These are phyloP conservation scores for Planiliza haematocheilus DNA, from an alignment of 2,113 vertebrate species.

Conservation along the genomic window DNA sequence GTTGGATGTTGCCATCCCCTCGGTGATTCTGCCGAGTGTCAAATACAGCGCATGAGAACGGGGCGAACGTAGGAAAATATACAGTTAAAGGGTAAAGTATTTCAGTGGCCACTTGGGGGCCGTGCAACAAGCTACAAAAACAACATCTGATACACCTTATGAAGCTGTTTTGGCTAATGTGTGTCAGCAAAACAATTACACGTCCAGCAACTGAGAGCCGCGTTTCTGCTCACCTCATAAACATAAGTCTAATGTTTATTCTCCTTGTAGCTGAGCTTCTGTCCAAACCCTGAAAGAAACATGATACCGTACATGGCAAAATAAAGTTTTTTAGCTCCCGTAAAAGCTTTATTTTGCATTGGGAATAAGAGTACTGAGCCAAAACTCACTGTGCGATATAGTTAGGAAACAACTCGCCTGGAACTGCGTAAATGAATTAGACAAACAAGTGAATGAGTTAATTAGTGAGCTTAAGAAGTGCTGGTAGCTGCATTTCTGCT, in stretches of 20 bases:
- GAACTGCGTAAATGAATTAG: background rate
- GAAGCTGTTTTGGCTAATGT: slow-evolving; percentile 2
- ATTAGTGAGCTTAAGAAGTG: background rate
- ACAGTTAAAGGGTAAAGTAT: background rate
- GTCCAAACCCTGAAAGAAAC: no score
- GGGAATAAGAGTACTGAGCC: background rate
- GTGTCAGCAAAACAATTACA: background rate
- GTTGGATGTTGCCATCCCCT: background rate
- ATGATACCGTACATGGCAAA: no score
- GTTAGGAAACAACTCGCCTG: background rate
- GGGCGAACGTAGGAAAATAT: background rate
- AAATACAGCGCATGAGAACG: background rate
- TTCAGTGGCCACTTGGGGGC: background rate
- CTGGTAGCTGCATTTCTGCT: background rate
- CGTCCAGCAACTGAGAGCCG: background rate
- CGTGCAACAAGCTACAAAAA: background rate
- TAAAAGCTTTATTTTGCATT: background rate
- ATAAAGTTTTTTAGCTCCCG: background rate
- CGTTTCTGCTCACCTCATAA: background rate
- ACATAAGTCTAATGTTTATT: background rate
- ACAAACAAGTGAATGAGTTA: background rate
- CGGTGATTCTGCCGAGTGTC: background rate
- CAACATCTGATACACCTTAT: background rate
- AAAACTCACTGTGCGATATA: no score
- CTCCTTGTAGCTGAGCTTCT: no score